These are phyloP conservation scores for Cepaea hortensis DNA, from an alignment of 2,888 invertebrate genomes.

Conservation along the genomic window DNA sequence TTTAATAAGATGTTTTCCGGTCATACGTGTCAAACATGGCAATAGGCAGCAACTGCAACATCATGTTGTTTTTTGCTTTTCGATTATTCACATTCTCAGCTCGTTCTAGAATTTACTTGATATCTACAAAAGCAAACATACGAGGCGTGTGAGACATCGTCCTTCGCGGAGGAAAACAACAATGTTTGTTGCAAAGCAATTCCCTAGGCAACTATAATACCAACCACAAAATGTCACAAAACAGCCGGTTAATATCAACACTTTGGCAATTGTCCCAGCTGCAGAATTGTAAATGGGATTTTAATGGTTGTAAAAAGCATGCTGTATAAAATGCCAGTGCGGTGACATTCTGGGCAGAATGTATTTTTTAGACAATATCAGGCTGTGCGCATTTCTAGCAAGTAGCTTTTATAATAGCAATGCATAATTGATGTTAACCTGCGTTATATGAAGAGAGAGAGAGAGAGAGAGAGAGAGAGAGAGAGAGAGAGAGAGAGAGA, in stretches of 20 bases:
- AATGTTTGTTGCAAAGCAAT: no score
- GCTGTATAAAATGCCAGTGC: not conserved
- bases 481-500: not conserved
- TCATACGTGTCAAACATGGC: no score
- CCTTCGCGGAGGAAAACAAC: no score
- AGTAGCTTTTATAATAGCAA: not conserved
- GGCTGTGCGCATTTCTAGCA: not conserved
- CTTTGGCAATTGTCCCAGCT: not conserved
- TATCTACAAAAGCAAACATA: no score
- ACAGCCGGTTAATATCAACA: not conserved
- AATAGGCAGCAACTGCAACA: no score
- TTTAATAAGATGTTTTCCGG: no score
- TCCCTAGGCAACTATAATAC: no score
- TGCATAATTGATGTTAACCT: not conserved
- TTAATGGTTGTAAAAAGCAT: not conserved
- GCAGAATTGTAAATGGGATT: not conserved
- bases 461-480: not conserved
- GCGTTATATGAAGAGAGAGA: not conserved
- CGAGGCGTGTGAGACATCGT: no score
- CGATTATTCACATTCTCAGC: no score
- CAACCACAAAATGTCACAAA: no score
- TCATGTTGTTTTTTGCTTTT: no score
- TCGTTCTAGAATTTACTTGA: no score
- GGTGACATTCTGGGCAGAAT: not conserved
- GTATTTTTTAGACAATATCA: not conserved